A percentile compares a stretch with the other conserved stretches of the same genome.
These are phyloP conservation scores for Theretra japonica DNA, from an alignment of 2,888 invertebrate species.

Conservation along the genomic window DNA sequence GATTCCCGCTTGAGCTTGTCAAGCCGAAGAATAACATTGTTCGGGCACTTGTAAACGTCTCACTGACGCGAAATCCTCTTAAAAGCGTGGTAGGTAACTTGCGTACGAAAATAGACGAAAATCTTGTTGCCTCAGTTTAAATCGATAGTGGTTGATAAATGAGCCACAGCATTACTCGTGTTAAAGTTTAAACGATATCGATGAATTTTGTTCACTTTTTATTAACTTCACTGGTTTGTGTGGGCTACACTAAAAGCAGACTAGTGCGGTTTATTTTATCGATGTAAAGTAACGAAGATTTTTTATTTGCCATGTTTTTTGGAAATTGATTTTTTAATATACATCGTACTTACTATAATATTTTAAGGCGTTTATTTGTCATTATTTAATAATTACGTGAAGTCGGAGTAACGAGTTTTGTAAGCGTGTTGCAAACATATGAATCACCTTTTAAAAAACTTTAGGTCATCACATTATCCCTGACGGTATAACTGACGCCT, in stretches of 20 bases:
- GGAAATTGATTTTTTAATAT: too few species aligned
- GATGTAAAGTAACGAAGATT: not conserved
- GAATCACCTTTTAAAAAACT: too few species aligned
- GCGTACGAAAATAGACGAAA: conserved; percentile 38
- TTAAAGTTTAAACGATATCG: conserved; percentile 9
- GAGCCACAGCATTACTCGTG: conserved; percentile 1
- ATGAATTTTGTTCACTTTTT: conserved; percentile 9
- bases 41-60: conserved; percentile 78
- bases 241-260: not conserved
- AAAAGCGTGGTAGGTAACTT: conserved; percentile 53
- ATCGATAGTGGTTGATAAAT: conserved; percentile 11
- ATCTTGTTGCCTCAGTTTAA: conserved; percentile 24
- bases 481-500: too few species aligned
- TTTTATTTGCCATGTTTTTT: too few species aligned
- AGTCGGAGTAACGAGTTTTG: too few species aligned
- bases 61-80: conserved; percentile 74
- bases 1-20: conserved; percentile 71
- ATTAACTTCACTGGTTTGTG: not conserved
- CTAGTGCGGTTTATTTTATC: not conserved
- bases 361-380: too few species aligned
- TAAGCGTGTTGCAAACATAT: too few species aligned
- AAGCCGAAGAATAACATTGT: conserved; percentile 82
- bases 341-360: too few species aligned
- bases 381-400: too few species aligned
- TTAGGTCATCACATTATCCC: too few species aligned